These are phyloP conservation scores for Sebastes steindachneri DNA, from an alignment of 2,797 vertebrate genomes.

Conservation along the genomic window DNA sequence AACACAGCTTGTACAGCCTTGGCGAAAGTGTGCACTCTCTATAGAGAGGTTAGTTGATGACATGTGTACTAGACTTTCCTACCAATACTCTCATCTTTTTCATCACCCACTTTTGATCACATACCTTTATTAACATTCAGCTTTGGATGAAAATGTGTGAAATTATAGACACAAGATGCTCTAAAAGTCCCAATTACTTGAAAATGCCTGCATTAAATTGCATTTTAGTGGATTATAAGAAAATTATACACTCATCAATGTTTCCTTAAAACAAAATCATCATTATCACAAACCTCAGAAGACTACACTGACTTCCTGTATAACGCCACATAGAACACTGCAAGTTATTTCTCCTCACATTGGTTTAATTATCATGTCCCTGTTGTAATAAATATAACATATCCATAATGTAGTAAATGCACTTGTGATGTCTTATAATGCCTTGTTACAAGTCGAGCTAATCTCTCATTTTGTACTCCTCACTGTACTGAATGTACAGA, in stretches of 20 bases:
- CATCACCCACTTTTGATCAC: background rate
- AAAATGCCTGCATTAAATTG: background rate
- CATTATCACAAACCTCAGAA: background rate
- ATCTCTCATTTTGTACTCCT: slow-evolving; percentile 33
- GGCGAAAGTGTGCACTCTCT: background rate
- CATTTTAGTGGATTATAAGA: background rate
- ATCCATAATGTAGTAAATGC: slow-evolving; percentile 8
- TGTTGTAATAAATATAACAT: background rate
- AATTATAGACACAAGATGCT: background rate
- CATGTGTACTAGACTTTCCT: background rate
- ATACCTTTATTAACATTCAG: background rate
- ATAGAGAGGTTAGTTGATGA: background rate
- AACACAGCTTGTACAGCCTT: no score
- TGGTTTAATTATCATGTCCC: background rate
- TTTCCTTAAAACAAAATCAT: background rate
- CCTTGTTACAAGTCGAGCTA: slow-evolving; percentile 13
- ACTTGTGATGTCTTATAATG: slow-evolving; percentile 12
- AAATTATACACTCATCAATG: background rate
- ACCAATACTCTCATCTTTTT: background rate
- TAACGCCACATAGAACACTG: background rate
- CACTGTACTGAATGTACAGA: slow-evolving; percentile 17
- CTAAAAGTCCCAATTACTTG: background rate
- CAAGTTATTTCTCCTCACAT: background rate
- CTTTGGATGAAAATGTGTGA: background rate
- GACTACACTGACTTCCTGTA: background rate